Base-by-base conservation (phyloP, 2,113 vertebrate genomes). In the Holacanthus passer region DNA sequence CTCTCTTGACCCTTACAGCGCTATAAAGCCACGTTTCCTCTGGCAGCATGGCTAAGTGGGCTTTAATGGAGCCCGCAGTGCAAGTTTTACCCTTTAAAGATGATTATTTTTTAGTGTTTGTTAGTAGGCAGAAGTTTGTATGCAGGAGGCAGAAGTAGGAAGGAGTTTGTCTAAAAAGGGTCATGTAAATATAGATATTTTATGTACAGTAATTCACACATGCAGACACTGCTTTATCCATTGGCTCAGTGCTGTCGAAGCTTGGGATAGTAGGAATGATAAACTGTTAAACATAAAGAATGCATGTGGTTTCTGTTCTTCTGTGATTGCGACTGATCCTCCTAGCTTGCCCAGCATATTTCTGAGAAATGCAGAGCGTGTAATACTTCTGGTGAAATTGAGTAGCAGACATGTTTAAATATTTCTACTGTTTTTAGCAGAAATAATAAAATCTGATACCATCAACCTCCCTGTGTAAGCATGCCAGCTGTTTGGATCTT, bases 1-100 rank as follows among this genome's bases (percentile, higher is more conserved):
- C 86, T 90, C 70, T 85, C 77, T 84, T 88, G 91, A 90, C 89
- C 88, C 84, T 73, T 17, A 41, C 73, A 65, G 71, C 12, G 37
- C 75, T 47, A 80, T 89, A 90, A 93, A 91, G 81, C 73, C 27
- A 16, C n/a, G 41, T 67, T 88, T 85, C 72, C 69, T 81, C 77
- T 65, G 62, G 50, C 68, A 56, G 64, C 60, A 72, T 16, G 3
- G 60, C 79, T 85, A 77, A 89, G 58, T 75, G 81, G 69, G 48
- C 77, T 89, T 84, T 79, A 85, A 83, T 84, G 56, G 60, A 87
- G 78, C 52, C 76, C 45, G 56, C 82, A 76, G 53, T 56, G 58
- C 27, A 68, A 45, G 77, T 67, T 82, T 77, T 29, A 87, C 45
- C 29, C 37, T 3, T 74, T 24, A 37, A 69, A 59, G 19, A 73